phyloP scores from a whole-genome alignment of 1,140 invertebrate species.

The Euwallacea fornicatus region DNA sequence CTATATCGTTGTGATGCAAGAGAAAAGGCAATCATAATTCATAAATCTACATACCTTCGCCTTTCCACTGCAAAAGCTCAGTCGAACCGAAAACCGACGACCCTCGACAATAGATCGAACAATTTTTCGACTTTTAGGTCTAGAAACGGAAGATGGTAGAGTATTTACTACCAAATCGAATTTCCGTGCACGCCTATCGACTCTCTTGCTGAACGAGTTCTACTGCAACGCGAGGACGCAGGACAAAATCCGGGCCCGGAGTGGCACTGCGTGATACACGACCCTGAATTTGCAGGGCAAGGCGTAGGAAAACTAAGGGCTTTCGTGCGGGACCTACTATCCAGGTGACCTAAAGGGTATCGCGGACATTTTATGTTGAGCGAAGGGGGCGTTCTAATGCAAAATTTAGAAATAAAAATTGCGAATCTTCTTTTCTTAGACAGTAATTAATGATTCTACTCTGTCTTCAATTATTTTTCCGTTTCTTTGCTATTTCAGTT shows the following conservation, averaged over 20 bases:
- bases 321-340: too few species aligned
- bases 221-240: constrained; percentile 33
- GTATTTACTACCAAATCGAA: background rate
- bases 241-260: constrained; percentile 28
- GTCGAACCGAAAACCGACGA: background rate
- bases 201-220: constrained; percentile 25
- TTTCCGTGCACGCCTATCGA: constrained; percentile 16
- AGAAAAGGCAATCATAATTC: background rate
- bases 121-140: background rate
- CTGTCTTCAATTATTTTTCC: too few species aligned
- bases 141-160: background rate
- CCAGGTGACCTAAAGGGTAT: too few species aligned
- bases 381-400: too few species aligned
- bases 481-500: too few species aligned
- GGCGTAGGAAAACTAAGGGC: too few species aligned
- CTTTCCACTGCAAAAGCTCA: constrained; percentile 22
- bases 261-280: constrained; percentile 27
- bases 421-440: too few species aligned
- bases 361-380: too few species aligned
- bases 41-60: constrained; percentile 20
- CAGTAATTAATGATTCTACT: too few species aligned
- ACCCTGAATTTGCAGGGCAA: constrained; percentile 1
- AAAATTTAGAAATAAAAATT: too few species aligned
- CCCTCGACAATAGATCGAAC: background rate
- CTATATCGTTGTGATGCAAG: too few species aligned